phyloP scores from a whole-genome alignment of 2,113 vertebrate species.

The Benitochromis conjunctus region DNA sequence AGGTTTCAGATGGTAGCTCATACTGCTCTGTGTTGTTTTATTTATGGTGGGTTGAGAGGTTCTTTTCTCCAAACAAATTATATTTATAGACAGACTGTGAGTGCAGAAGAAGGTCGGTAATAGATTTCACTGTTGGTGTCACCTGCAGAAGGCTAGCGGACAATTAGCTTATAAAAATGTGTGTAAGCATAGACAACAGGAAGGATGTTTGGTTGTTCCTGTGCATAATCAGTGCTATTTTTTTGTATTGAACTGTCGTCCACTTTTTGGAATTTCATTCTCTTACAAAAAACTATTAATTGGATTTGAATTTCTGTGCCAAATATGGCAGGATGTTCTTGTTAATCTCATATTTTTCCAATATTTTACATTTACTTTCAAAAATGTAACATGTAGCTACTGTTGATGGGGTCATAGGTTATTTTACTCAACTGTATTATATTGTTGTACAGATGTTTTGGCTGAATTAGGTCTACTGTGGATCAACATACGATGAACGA shows the following conservation, averaged over 20 bases:
- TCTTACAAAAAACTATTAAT: background rate
- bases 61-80: background rate
- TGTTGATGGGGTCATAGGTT: background rate
- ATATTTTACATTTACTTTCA: background rate
- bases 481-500: background rate
- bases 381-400: background rate
- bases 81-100: background rate
- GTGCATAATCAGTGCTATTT: no score
- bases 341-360: background rate
- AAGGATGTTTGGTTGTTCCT: background rate
- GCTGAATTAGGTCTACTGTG: background rate
- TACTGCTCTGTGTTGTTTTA: background rate
- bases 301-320: background rate
- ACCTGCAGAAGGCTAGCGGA: background rate
- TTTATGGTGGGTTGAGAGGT: background rate
- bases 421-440: background rate
- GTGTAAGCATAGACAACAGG: background rate
- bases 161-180: background rate
- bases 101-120: background rate
- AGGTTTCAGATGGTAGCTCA: background rate
- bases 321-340: background rate
- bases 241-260: background rate
- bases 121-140: background rate
- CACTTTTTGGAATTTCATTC: background rate
- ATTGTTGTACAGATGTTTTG: no score